These are phyloP conservation scores for Porphyrio hochstetteri DNA, from an alignment of 2,113 vertebrate genomes.

Conservation along the genomic window DNA sequence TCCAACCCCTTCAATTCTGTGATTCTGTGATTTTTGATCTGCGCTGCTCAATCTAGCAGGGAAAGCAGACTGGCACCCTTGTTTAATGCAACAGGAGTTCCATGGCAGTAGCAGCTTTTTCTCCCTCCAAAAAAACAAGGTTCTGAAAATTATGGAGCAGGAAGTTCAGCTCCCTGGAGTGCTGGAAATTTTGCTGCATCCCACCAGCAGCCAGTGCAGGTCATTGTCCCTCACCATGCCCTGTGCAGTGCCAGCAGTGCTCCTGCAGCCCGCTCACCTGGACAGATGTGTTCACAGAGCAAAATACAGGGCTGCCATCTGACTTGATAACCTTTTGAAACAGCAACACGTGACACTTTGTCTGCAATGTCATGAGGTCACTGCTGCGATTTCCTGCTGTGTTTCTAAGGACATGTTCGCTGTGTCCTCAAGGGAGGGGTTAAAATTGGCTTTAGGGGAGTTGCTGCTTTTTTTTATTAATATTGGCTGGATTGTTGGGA, in stretches of 20 bases:
- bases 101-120: background rate
- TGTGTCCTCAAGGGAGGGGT: background rate
- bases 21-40: background rate
- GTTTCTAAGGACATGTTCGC: background rate
- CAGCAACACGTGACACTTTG: background rate
- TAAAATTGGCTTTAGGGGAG: background rate
- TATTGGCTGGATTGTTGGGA: background rate
- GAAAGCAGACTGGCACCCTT: background rate
- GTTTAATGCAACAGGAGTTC: background rate
- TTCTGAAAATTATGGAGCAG: background rate
- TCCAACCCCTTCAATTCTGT: too few relatives aligned
- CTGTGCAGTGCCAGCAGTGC: background rate
- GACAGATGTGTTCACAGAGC: rapidly evolving
- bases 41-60: rapidly evolving
- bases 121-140: background rate
- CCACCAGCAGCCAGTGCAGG: background rate
- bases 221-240: rapidly evolving
- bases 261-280: background rate
- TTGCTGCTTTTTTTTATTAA: background rate
- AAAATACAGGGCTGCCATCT: background rate
- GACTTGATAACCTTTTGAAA: background rate
- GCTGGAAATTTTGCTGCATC: background rate
- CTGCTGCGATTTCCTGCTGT: background rate
- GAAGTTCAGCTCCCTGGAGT: background rate
- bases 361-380: background rate